phyloP scores from a whole-genome alignment of 2,888 invertebrate species.

The Spialia ferax region DNA sequence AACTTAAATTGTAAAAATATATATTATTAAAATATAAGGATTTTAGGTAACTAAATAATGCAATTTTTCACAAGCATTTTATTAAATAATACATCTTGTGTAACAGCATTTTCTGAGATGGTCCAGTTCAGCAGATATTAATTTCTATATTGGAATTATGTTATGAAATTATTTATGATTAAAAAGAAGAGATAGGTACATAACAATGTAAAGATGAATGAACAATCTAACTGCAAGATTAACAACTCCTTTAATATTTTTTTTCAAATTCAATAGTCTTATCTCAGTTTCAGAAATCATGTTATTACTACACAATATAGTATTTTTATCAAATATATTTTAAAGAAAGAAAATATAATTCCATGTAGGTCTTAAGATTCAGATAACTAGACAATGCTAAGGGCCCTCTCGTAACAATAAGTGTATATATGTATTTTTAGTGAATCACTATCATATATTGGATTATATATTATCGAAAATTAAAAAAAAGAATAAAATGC shows the following conservation, averaged over 20 bases:
- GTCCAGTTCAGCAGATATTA: too few species aligned
- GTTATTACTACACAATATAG: constrained; percentile 31
- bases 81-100: too few species aligned
- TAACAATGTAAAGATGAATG: too few species aligned
- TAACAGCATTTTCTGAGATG: background rate
- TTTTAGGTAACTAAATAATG: background rate
- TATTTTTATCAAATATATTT: constrained; percentile 46
- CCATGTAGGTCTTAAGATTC: constrained; percentile 82
- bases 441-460: constrained; percentile 76
- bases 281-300: constrained; percentile 42
- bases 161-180: too few species aligned
- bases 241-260: too few species aligned
- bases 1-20: background rate
- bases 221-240: too few species aligned
- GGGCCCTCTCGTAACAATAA: constrained; percentile 73
- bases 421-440: constrained; percentile 72
- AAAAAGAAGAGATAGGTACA: too few species aligned
- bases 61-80: too few species aligned
- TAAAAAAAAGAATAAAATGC: constrained; percentile 74
- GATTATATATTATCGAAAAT: constrained; percentile 72
- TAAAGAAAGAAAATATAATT: constrained; percentile 71
- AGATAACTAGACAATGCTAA: constrained; percentile 72
- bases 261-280: background rate
- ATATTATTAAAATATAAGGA: background rate
- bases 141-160: too few species aligned